phyloP scores from a whole-genome alignment of 92 coral and sea anemone species.

The Zoanthus gigantus region DNA sequence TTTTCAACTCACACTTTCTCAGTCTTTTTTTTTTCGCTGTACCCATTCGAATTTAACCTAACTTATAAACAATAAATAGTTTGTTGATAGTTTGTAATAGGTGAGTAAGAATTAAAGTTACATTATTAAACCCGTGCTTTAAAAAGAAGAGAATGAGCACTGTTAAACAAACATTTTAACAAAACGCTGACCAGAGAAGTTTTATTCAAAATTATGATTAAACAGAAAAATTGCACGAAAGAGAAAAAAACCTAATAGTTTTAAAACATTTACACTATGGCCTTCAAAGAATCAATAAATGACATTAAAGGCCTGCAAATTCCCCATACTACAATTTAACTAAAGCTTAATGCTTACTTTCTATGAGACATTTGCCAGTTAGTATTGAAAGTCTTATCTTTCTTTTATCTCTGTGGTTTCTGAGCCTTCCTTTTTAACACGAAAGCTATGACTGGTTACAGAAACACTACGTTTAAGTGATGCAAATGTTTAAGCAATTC shows the following conservation, averaged over 20 bases:
- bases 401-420: not conserved
- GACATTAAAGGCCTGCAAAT: constrained; percentile 22
- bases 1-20: not conserved
- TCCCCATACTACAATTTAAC: constrained; percentile 8
- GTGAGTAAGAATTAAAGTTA: no score
- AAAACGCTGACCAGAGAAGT: not conserved
- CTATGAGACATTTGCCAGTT: not conserved
- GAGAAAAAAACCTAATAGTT: not conserved
- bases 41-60: no score
- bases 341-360: not conserved
- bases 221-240: constrained; percentile 5
- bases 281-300: constrained; percentile 1
- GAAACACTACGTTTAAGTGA: not conserved
- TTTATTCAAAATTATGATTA: not conserved
- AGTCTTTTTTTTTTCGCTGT: not conserved
- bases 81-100: no score
- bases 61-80: no score
- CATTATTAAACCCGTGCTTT: not conserved
- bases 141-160: not conserved
- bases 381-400: not conserved
- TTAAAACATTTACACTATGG: not conserved
- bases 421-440: not conserved
- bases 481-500: not conserved
- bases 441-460: not conserved
- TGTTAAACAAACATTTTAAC: not conserved